A percentile compares a stretch with the other conserved stretches of the same genome.
These are phyloP conservation scores for Anser cygnoides DNA, from an alignment of 2,113 vertebrate species.

Conservation along the genomic window DNA sequence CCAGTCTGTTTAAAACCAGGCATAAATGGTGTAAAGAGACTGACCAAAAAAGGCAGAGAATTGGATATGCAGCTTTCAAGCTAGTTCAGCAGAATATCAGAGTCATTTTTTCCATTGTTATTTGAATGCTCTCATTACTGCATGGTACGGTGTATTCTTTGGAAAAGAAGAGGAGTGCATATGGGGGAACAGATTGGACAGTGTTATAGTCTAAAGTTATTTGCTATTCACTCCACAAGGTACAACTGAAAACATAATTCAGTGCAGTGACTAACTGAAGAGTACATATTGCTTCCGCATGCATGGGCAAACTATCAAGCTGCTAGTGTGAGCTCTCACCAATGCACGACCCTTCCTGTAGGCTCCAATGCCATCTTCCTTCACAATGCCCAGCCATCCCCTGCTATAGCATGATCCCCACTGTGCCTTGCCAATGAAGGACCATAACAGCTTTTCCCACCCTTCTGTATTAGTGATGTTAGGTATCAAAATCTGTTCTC, in stretches of 20 bases:
- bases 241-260: slow-evolving; percentile 59
- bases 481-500: not conserved
- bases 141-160: slow-evolving; percentile 63
- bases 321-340: not conserved
- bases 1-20: slow-evolving; percentile 30
- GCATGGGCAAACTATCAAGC: slow-evolving; percentile 2
- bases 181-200: slow-evolving; percentile 48
- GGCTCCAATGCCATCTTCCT: not conserved
- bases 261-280: not conserved
- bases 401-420: not conserved
- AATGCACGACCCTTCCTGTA: not conserved
- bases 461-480: not conserved
- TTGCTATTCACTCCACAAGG: slow-evolving; percentile 24
- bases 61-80: slow-evolving; percentile 41
- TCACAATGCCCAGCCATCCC: not conserved
- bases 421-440: not conserved
- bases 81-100: slow-evolving; percentile 6
- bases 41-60: slow-evolving; percentile 68
- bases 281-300: not conserved
- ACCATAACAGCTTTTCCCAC: not conserved
- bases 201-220: slow-evolving; percentile 42
- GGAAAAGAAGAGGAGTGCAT: slow-evolving; percentile 35
- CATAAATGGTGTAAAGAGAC: slow-evolving; percentile 36
- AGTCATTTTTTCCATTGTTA: slow-evolving; percentile 71
- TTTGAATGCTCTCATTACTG: slow-evolving; percentile 35